Evolutionary conservation across 2,888 invertebrate genomes (phyloP).

Genomic region (Spialia ferax): DNA sequence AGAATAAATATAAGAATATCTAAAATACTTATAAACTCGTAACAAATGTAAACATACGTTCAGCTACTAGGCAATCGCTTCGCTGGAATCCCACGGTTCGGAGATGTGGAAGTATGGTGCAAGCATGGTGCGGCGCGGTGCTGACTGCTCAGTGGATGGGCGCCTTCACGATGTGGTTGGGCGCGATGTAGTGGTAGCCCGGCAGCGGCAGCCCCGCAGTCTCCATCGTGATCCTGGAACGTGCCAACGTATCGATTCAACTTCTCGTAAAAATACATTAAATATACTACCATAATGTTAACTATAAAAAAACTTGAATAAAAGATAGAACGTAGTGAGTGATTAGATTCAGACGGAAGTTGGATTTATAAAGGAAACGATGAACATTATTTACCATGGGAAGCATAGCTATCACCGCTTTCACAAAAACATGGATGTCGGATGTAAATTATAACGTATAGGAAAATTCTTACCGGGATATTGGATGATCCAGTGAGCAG

Average conservation of each 20-base stretch:
- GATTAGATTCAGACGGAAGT: constrained; percentile 16
- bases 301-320: not conserved
- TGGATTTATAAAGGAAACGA: constrained; percentile 24
- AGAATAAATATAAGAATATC: constrained; percentile 90
- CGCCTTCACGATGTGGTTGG: constrained; percentile 97
- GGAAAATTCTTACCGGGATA: constrained; percentile 84
- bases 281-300: too few relatives aligned
- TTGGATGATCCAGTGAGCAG: constrained; percentile 83
- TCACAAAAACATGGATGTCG: constrained; percentile 7
- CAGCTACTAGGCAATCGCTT: constrained; percentile 72
- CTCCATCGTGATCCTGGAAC: constrained; percentile 97
- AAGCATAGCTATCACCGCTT: not conserved
- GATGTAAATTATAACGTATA: constrained; percentile 75
- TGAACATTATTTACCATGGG: constrained; percentile 11
- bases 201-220: constrained; percentile 96
- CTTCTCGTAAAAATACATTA: too few relatives aligned
- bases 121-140: constrained; percentile 46
- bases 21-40: constrained; percentile 89
- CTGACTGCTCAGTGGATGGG: constrained; percentile 96
- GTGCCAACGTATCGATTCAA: constrained; percentile 33
- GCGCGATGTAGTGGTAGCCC: constrained; percentile 96
- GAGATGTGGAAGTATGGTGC: not conserved
- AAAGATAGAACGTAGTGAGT: constrained; percentile 1
- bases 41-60: constrained; percentile 86
- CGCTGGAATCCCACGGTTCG: constrained; percentile 53